Evolutionary conservation across 2,888 invertebrate species (phyloP).

Genomic region (Hedya salicella): DNA sequence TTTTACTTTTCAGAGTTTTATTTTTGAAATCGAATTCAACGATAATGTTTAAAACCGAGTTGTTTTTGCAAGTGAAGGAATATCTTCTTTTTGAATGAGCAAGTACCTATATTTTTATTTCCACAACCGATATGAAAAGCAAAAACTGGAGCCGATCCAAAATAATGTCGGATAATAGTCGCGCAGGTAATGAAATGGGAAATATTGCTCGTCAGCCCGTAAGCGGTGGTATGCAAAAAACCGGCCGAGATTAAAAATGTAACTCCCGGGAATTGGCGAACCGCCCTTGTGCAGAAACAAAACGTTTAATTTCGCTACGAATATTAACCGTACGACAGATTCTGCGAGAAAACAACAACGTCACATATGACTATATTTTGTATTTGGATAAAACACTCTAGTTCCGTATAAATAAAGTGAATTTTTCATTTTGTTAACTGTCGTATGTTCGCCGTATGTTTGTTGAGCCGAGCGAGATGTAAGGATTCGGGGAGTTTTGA

Average conservation of each 20-base stretch:
- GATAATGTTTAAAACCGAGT: too few relatives aligned
- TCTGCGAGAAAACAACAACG: background rate
- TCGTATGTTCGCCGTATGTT: background rate
- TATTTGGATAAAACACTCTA: background rate
- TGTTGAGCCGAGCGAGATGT: constrained; percentile 13
- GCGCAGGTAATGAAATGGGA: constrained; percentile 25
- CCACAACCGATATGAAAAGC: background rate
- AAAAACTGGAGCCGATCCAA: constrained; percentile 7
- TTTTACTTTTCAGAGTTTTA: too few relatives aligned
- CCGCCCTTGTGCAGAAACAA: constrained; percentile 51
- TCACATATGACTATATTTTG: background rate
- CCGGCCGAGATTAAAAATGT: constrained; percentile 46
- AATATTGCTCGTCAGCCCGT: constrained; percentile 41
- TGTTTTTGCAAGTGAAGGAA: too few relatives aligned
- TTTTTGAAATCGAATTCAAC: too few relatives aligned
- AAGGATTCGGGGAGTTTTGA: constrained; percentile 5
- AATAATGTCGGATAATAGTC: constrained; percentile 18
- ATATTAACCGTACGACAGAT: constrained; percentile 50
- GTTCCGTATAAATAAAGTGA: background rate
- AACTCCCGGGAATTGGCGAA: constrained; percentile 41
- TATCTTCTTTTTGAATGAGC: too few relatives aligned
- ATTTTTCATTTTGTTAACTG: background rate
- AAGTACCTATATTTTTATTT: background rate
- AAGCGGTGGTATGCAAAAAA: constrained; percentile 41
- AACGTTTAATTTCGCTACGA: constrained; percentile 59